phyloP scores from a whole-genome alignment of 2,888 invertebrate genomes.

The Coelopa pilipes region DNA sequence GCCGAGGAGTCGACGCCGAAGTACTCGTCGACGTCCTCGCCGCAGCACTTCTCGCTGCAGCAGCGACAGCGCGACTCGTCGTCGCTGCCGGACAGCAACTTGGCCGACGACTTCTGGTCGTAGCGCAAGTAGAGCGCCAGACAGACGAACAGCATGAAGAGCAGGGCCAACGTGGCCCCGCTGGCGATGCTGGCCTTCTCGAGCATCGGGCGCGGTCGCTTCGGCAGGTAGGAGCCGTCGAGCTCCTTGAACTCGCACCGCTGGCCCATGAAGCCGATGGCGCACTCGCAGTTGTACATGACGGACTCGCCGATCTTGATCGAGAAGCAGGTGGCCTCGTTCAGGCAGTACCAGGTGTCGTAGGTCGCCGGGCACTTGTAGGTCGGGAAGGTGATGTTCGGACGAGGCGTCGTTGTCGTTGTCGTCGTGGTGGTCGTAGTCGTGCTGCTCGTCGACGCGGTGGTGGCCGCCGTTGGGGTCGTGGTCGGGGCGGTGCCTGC shows the following conservation, averaged over 20 bases:
- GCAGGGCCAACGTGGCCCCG: constrained; percentile 76
- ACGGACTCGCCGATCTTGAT: constrained; percentile 92
- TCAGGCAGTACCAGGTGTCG: constrained; percentile 94
- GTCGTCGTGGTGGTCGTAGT: constrained; percentile 72
- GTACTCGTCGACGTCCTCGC: background rate
- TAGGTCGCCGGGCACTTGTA: constrained; percentile 92
- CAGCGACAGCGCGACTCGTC: constrained; percentile 29
- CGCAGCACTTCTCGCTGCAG: constrained; percentile 46
- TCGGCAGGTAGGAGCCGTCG: constrained; percentile 88
- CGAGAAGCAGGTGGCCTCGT: constrained; percentile 94
- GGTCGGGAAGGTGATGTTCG: constrained; percentile 95
- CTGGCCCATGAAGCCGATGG: constrained; percentile 92
- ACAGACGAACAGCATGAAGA: constrained; percentile 72
- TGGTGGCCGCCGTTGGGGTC: constrained; percentile 39
- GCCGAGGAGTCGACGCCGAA: background rate
- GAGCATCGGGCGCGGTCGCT: constrained; percentile 78
- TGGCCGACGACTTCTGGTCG: constrained; percentile 44
- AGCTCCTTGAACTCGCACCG: constrained; percentile 97
- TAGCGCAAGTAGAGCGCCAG: constrained; percentile 71
- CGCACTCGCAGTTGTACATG: constrained; percentile 96
- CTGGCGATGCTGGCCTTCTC: constrained; percentile 86
- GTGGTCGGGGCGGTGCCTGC: constrained; percentile 46
- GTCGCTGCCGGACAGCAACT: constrained; percentile 28
- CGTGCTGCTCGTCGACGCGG: constrained; percentile 64
- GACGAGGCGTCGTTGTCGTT: constrained; percentile 80